Conservation (phyloP, 2,113 vertebrate species). For the Burhinus bistriatus region DNA sequence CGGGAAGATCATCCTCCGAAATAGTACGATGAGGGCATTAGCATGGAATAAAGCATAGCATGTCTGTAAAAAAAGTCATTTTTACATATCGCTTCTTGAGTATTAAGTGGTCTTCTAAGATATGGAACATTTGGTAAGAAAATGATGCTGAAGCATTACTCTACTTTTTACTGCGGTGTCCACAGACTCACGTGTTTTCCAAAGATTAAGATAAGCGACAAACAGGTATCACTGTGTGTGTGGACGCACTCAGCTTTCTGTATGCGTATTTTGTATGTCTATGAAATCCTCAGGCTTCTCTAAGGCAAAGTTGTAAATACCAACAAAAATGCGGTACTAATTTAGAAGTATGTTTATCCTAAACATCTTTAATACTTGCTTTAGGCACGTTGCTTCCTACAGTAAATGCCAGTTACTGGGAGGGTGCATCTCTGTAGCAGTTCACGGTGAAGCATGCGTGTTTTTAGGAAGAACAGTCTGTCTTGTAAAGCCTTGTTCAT, state of each 20-base stretch:
- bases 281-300: not conserved
- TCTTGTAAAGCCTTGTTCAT: not conserved
- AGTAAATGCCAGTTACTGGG: not conserved
- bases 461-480: not conserved
- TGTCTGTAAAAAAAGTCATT: not conserved
- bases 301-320: not conserved
- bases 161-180: not conserved
- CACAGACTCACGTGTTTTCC: fast-evolving
- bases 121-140: not conserved
- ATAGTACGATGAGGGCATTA: not conserved
- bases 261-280: not conserved
- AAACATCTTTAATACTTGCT: not conserved
- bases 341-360: not conserved
- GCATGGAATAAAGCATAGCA: not conserved
- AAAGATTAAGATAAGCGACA: not conserved
- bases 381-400: not conserved
- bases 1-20: not conserved
- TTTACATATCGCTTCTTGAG: not conserved
- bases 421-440: not conserved
- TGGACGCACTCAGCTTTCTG: not conserved
- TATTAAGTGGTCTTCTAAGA: not conserved
- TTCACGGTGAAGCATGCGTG: not conserved
- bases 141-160: not conserved
- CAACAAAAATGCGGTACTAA: not conserved
- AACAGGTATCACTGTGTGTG: not conserved